A percentile compares a stretch with the other conserved stretches of the same genome.
phyloP scores from a whole-genome alignment of 2,888 invertebrate species.

The Orthonevra nobilis region DNA sequence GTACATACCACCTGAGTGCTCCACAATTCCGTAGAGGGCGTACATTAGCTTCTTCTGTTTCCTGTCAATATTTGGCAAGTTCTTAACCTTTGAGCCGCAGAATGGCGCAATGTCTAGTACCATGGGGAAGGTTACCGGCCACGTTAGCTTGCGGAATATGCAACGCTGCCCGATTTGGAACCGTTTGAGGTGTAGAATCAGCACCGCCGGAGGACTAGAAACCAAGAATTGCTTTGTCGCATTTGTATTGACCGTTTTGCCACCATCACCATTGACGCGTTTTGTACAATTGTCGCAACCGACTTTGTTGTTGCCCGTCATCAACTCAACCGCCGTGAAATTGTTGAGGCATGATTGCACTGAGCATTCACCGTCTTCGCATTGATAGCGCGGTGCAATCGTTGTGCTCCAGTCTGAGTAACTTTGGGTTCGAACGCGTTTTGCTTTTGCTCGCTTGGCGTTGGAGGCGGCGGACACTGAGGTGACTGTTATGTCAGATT shows the following conservation, averaged over 20 bases:
- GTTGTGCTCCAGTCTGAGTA: slow-evolving; percentile 81
- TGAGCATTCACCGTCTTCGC: slow-evolving; percentile 90
- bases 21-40: slow-evolving; percentile 96
- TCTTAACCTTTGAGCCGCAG: slow-evolving; percentile 86
- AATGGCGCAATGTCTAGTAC: slow-evolving; percentile 94
- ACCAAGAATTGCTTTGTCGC: slow-evolving; percentile 93
- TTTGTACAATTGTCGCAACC: slow-evolving; percentile 94
- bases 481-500: slow-evolving; percentile 3
- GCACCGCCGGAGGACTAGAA: slow-evolving; percentile 93
- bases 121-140: slow-evolving; percentile 92
- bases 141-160: slow-evolving; percentile 90
- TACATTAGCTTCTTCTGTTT: slow-evolving; percentile 88
- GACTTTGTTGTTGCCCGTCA: slow-evolving; percentile 96
- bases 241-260: slow-evolving; percentile 89
- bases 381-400: slow-evolving; percentile 85
- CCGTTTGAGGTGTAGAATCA: slow-evolving; percentile 96
- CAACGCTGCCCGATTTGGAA: slow-evolving; percentile 91
- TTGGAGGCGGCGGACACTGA: slow-evolving; percentile 41
- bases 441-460: slow-evolving; percentile 61
- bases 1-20: slow-evolving; percentile 94
- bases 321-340: slow-evolving; percentile 93
- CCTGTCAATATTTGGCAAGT: slow-evolving; percentile 83
- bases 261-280: slow-evolving; percentile 84
- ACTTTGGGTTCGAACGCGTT: slow-evolving; percentile 78
- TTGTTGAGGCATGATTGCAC: slow-evolving; percentile 94